Base-by-base conservation (phyloP, 2,113 vertebrate genomes). In the Crotalus helleri region DNA sequence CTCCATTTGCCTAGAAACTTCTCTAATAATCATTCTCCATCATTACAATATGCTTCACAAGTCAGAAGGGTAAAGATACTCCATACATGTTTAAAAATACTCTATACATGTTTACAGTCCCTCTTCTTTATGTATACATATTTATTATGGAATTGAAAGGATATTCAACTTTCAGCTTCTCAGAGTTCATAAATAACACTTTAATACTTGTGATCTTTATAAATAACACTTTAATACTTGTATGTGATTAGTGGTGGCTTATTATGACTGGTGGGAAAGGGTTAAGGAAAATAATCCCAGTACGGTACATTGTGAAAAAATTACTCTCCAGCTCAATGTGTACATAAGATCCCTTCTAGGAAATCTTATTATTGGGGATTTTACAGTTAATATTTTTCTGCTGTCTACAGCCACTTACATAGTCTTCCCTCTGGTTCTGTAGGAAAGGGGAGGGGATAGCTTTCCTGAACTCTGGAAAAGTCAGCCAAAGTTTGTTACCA, bases 401-500 rank as follows among this genome's bases (percentile, higher is more conserved):
- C 85, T 88, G 93, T 89, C 91, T 88, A 88, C 54, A 88, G 61
- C 61, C 86, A 26, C 29, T 91, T 4, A 49, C 19, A 90, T 57
- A 92, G 51, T 39, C 88, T 39, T 69, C 51, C 12, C 54, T 86
- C 51, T 92, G 53, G 88, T 55, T 69, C 24, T 39, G 44, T 61
- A 85, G 88, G 88, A 85, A 93, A 44, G 29, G 46, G 29, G 88
- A 58, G 57, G 85, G 44, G 88, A 23, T 24, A 57, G n/a, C 39
- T 74, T 46, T 90, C 85, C 24, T 87, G 92, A 92, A 90, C 51
- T 90, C 69, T 21, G 87, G 85, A 92, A 53, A 92, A 86, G 91
- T 92, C 91, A 94, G 93, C 88, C 91, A 92, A 92, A 92, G 89
- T 94, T 90, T 92, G 81, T 92, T 92, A 90, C 81, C 57, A 90